Evolutionary conservation across 2,888 invertebrate genomes (phyloP).

Genomic region (Quadroppia sp.): DNA sequence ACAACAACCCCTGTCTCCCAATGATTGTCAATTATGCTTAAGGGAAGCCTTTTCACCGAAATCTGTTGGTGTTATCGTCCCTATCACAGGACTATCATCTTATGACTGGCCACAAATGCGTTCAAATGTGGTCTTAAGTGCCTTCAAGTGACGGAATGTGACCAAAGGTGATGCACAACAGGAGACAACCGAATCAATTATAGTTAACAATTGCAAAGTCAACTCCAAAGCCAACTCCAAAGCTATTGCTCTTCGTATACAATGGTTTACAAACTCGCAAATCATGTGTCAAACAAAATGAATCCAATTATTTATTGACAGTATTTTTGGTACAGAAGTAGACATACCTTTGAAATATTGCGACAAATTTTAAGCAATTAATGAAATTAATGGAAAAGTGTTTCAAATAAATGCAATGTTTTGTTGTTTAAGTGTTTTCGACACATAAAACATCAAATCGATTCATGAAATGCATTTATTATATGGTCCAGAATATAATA

Average conservation of each 20-base stretch:
- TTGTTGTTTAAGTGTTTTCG: not conserved
- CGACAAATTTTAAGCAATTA: not conserved
- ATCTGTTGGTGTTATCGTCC: not conserved
- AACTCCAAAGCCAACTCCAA: conserved; percentile 2
- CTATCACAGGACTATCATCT: not conserved
- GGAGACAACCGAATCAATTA: conserved; percentile 21
- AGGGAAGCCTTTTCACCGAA: not conserved
- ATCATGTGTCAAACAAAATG: conserved; percentile 26
- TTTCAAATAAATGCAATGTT: not conserved
- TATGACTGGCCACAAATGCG: conserved; percentile 18
- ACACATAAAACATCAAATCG: conserved; percentile 6
- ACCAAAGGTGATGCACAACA: conserved; percentile 2
- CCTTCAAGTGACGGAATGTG: not conserved
- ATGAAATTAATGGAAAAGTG: not conserved
- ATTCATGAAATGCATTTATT: conserved; percentile 19
- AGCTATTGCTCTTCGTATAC: not conserved
- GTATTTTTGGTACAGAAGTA: not conserved
- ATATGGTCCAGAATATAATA: not conserved
- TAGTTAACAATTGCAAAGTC: conserved; percentile 23
- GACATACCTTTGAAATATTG: conserved; percentile 14
- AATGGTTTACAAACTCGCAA: conserved; percentile 26
- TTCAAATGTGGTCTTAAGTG: not conserved
- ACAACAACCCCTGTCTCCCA: conserved; percentile 4
- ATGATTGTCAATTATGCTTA: conserved; percentile 20
- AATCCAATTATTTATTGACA: conserved; percentile 4